These are phyloP conservation scores for Macaria notata DNA, from an alignment of 2,888 invertebrate genomes.

Conservation along the genomic window DNA sequence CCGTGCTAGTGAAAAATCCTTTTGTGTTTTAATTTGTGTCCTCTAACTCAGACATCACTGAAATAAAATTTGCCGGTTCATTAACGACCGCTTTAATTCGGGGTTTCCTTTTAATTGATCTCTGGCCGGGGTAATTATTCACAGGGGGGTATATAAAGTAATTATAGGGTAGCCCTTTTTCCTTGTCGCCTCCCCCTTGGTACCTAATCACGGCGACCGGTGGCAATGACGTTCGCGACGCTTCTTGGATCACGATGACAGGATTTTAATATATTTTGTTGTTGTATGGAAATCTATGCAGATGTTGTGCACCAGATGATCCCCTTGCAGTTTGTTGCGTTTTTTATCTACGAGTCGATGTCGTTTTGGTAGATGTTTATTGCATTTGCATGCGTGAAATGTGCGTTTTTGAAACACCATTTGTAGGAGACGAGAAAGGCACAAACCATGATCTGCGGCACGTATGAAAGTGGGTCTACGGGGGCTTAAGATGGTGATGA, in stretches of 20 bases:
- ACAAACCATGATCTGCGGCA: too few relatives aligned
- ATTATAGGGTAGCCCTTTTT: conserved; percentile 81
- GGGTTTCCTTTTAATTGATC: conserved; percentile 76
- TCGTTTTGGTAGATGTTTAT: not conserved
- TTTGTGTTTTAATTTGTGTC: conserved; percentile 23
- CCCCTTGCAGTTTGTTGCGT: conserved; percentile 12
- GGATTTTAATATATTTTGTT: conserved; percentile 80
- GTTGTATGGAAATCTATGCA: conserved; percentile 75
- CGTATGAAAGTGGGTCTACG: too few relatives aligned
- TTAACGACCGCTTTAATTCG: conserved; percentile 68
- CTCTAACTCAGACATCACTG: conserved; percentile 39
- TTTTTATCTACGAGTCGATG: conserved; percentile 4
- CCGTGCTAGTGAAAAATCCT: not conserved
- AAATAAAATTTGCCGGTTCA: conserved; percentile 72
- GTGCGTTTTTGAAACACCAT: too few relatives aligned
- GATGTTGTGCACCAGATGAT: conserved; percentile 44
- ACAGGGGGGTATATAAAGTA: conserved; percentile 78
- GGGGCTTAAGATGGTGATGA: too few relatives aligned
- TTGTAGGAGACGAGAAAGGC: too few relatives aligned
- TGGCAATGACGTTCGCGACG: conserved; percentile 76
- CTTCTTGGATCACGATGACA: conserved; percentile 74
- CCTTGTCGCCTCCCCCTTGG: conserved; percentile 61
- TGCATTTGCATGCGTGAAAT: not conserved
- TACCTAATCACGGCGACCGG: conserved; percentile 74
- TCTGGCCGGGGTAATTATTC: conserved; percentile 77